Evolutionary conservation across 2,797 vertebrate genomes (phyloP), one percentile per base, ranked within the genome.

Genomic region (Chaenodraco wilsoni): DNA sequence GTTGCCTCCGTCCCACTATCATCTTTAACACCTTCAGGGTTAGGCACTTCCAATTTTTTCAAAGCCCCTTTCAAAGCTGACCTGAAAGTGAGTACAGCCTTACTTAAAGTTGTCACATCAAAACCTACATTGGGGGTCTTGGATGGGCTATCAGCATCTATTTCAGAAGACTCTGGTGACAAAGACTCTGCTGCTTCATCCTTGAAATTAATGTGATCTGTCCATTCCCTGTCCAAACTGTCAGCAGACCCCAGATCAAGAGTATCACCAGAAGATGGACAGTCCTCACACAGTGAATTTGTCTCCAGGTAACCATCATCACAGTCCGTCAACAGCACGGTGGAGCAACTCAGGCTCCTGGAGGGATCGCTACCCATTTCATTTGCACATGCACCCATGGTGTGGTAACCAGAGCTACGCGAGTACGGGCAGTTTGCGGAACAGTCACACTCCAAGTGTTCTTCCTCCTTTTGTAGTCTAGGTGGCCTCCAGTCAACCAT

Each of bases 1-100:
- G 89, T 88, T 60, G 90, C 84, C 45, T 93, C 88, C 43, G 87
- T 92, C 19, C 87, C 93, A 72, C 57, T 61, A 12, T 92, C 93
- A 69, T 94, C 94, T 75, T 93, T 87, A 55, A 89, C 82, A 64
- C 76, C 91, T 70, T 96, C 95, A 11, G 91, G 78, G 79, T 89
- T 92, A 14, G 90, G 90, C 2, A 88, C 92, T 21, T 98, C 97
- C 72, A 96, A 84, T 74, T 96, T 97, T 84, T 95, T 95, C 85
- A 98, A 95, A 37, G 96, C 97, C 16, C 96, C 96, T 73, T 95
- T 96, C 43, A 98, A 90, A 78, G 96, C 96, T 0, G 95, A 96
- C 60, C 93, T 91, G 68, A 98, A 97, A 45, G 95, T 95, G 45
- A 96, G 55, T 74, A 98, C 95, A 11, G 96, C 96, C 83, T 95